Evolutionary conservation across 2,888 invertebrate genomes (phyloP), one percentile per base, ranked within the genome.

Genomic region (Aspidiotus rigidus): DNA sequence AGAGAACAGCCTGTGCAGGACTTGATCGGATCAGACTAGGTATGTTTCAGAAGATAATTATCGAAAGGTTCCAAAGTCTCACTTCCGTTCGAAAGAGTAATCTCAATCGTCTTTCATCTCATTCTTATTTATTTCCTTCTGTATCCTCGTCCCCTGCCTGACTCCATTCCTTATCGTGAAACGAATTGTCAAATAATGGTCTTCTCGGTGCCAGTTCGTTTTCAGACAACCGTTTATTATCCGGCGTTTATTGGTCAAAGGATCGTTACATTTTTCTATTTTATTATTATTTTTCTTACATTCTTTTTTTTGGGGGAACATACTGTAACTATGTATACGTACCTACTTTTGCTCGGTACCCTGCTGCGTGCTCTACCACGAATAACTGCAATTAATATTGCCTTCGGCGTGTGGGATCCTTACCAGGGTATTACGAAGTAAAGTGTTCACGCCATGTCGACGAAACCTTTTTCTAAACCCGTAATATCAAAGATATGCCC

Each of bases 191-290:
- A 66, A 66, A 66, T 15, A 41, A 49, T 13, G 44, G 66, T 66
- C 66, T 66, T 66, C 17, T 15, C 42, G 66, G 66, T 66, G 66
- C 66, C 66, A 66, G 66, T 57, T 66, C 66, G 57, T 66, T 66
- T 66, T 54, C 66, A 7, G 11, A 17, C 56, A 56, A 41, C 55
- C 56, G 57, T 66, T 57, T 66, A 66, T 66, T 66, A 66, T 42
- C 56, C 57, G 41, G 44, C 41, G 28, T 66, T 41, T 66, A 66
- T 57, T 66, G 66, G 66, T 56, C 17, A 56, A 66, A 66, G 56
- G 66, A 44, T 66, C 66, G 56, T 66, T 66, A 66, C 56, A 55
- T 66, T 62, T 66, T n/a, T 56, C 40, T 56, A 39, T 66, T 64
- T 56, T 66, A 66, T 66, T 66, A 42, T 56, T 66, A 44, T 56